Conservation (phyloP, 2,797 vertebrate species). For the Prionace glauca region DNA sequence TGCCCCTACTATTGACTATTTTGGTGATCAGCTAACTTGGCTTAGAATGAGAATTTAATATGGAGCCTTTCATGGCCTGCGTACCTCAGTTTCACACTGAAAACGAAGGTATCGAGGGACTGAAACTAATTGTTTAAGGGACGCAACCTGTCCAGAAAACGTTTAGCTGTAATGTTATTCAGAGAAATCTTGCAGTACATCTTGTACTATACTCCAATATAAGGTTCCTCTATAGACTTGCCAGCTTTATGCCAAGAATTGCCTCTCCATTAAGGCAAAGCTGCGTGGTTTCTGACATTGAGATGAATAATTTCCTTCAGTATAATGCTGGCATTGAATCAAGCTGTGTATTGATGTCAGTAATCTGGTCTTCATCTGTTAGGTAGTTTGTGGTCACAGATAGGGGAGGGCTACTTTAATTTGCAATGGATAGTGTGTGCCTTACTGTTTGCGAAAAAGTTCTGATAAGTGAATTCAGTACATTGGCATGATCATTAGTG, state of each 20-base stretch:
- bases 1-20: not conserved
- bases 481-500: not conserved
- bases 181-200: not conserved
- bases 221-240: not conserved
- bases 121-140: not conserved
- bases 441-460: not conserved
- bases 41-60: not conserved
- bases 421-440: not conserved
- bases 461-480: not conserved
- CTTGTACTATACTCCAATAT: not conserved
- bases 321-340: not conserved
- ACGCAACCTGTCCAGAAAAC: not conserved
- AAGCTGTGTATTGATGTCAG: not conserved
- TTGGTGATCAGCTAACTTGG: not conserved
- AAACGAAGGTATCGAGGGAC: not conserved
- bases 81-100: not conserved
- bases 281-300: not conserved
- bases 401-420: not conserved
- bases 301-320: conserved; percentile 28
- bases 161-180: not conserved
- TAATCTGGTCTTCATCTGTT: not conserved
- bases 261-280: conserved; percentile 5
- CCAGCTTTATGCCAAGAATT: not conserved
- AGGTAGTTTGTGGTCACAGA: not conserved
- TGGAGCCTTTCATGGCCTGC: not conserved